These are phyloP conservation scores for Drosophila niveifrons DNA, from an alignment of 2,888 invertebrate species.

Conservation along the genomic window DNA sequence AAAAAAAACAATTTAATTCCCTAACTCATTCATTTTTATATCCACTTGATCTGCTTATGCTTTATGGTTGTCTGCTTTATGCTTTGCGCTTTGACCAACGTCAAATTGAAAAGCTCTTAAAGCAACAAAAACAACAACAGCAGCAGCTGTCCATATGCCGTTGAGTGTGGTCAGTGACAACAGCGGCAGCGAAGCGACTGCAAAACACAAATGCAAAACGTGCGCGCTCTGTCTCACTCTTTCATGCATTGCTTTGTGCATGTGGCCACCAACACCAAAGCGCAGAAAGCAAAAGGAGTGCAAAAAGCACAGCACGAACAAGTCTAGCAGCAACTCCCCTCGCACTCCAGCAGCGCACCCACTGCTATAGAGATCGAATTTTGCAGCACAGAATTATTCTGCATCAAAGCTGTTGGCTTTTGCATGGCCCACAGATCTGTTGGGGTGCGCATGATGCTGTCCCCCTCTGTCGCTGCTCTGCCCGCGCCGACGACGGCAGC, in stretches of 20 bases:
- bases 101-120: constrained; percentile 38
- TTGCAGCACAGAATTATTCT: constrained; percentile 39
- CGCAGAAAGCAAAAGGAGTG: constrained; percentile 15
- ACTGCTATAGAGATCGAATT: constrained; percentile 20
- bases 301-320: constrained; percentile 13
- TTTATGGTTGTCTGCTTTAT: constrained; percentile 10
- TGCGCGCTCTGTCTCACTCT: constrained; percentile 12
- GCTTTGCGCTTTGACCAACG: constrained; percentile 23
- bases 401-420: constrained; percentile 2
- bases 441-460: constrained; percentile 30
- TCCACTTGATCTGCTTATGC: constrained; percentile 11
- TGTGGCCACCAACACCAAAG: constrained; percentile 18
- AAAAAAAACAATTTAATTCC: neutral
- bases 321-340: constrained; percentile 12
- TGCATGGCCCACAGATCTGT: constrained; percentile 1
- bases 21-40: constrained; percentile 21
- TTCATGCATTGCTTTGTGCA: constrained; percentile 6
- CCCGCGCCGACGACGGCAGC: constrained; percentile 20
- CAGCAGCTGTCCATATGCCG: constrained; percentile 53
- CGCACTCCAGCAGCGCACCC: constrained; percentile 8
- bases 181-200: constrained; percentile 51
- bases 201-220: constrained; percentile 41
- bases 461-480: neutral
- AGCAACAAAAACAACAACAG: constrained; percentile 18
- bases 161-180: constrained; percentile 71